Percentiles rank a stretch among this genome's conserved stretches.
Evolutionary conservation across 2,888 invertebrate genomes (phyloP).

Genomic region (Spisula solida): DNA sequence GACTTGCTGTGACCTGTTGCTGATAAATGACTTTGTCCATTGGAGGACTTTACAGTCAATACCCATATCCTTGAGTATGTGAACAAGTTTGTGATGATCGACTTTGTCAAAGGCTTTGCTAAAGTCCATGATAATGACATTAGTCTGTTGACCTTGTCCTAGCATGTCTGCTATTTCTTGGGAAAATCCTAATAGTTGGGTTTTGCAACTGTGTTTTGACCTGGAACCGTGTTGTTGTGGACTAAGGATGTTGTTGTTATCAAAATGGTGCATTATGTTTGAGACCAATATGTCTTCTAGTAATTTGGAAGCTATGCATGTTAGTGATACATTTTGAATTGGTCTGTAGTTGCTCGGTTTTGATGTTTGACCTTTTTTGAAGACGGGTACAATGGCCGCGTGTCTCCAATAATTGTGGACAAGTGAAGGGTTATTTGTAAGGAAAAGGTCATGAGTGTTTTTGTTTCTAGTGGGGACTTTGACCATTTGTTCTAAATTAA

Average conservation of each 20-base stretch:
- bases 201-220: conserved; percentile 53
- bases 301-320: conserved; percentile 54
- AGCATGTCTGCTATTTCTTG: conserved; percentile 54
- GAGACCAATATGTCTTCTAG: conserved; percentile 55
- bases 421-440: no score
- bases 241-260: conserved; percentile 33
- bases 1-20: not conserved
- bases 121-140: conserved; percentile 56
- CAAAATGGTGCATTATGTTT: conserved; percentile 43
- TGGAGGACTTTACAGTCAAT: not conserved
- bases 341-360: conserved; percentile 59
- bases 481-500: conserved; percentile 38
- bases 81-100: conserved; percentile 27
- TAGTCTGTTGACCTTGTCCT: conserved; percentile 45
- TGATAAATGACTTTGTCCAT: not conserved
- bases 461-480: conserved; percentile 17
- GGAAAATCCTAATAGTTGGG: conserved; percentile 48
- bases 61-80: not conserved
- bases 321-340: not conserved
- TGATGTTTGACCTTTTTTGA: conserved; percentile 50
- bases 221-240: conserved; percentile 49
- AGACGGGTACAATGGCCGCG: conserved; percentile 31
- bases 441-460: no score
- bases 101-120: conserved; percentile 46
- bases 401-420: conserved; percentile 42